Percentiles rank a stretch among this genome's conserved stretches.
Conservation (phyloP, 2,888 invertebrate species). For the Scaptomyza parva region DNA sequence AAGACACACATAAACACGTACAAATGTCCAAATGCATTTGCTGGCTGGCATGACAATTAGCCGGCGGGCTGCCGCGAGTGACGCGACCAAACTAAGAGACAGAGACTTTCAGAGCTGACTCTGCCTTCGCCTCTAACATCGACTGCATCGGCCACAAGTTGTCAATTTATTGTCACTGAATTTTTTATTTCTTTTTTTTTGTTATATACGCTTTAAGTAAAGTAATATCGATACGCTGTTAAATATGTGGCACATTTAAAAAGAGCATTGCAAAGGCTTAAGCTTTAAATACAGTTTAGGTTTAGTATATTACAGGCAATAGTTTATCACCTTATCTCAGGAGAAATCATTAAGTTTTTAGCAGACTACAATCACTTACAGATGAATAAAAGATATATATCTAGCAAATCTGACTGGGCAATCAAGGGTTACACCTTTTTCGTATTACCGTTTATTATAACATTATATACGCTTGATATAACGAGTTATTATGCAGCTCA, state of each 20-base stretch:
- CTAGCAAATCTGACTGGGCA: too few species aligned
- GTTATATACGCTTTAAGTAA: neutral
- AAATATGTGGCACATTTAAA: conserved; percentile 1
- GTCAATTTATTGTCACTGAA: conserved; percentile 53
- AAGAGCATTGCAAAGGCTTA: too few species aligned
- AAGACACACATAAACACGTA: conserved; percentile 19
- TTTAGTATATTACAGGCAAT: too few species aligned
- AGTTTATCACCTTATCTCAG: too few species aligned
- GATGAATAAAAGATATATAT: too few species aligned
- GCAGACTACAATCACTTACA: too few species aligned
- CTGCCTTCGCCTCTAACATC: conserved; percentile 4
- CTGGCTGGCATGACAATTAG: conserved; percentile 79
- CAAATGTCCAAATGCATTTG: conserved; percentile 57
- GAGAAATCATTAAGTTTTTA: too few species aligned
- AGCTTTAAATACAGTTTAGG: too few species aligned
- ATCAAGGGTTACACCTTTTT: too few species aligned
- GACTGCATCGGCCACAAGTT: conserved; percentile 43
- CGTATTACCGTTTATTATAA: too few species aligned
- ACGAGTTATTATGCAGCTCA: too few species aligned
- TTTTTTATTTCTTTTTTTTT: neutral
- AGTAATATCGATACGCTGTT: neutral
- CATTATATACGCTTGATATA: too few species aligned
- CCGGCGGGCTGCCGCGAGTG: conserved; percentile 65
- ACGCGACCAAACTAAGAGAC: conserved; percentile 74
- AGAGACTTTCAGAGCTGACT: conserved; percentile 23